A percentile compares a stretch with the other conserved stretches of the same genome.
Conservation (phyloP, 2,113 vertebrate species). For the Leiothrix lutea region DNA sequence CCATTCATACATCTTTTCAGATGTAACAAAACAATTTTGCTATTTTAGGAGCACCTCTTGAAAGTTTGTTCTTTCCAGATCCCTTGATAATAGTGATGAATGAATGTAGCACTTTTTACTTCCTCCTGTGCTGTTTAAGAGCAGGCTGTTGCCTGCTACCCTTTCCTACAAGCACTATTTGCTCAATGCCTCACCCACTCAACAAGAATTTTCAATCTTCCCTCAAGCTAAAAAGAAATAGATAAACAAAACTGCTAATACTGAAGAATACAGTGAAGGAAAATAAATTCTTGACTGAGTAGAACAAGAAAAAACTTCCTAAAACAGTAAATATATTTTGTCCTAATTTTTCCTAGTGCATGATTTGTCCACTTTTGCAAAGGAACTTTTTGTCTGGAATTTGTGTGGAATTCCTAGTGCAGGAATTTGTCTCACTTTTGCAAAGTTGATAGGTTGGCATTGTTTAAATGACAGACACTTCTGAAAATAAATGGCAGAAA, state of each 20-base stretch:
- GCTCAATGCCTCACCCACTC: neutral
- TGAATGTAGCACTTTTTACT: neutral
- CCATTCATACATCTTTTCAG: neutral
- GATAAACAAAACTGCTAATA: neutral
- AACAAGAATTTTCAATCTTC: neutral
- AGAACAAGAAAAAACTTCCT: neutral
- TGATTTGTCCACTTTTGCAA: neutral
- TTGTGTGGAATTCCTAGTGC: neutral
- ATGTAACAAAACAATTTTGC: neutral
- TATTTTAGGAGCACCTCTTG: neutral
- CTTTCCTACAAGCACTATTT: neutral
- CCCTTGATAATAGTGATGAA: neutral
- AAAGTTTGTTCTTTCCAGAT: neutral
- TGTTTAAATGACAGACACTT: neutral
- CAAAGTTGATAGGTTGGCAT: neutral
- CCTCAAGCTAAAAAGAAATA: neutral
- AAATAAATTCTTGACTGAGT: neutral
- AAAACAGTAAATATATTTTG: neutral
- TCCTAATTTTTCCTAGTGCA: neutral
- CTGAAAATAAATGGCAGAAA: neutral
- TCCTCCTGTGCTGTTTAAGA: neutral
- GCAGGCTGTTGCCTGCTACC: neutral
- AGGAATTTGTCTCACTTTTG: neutral
- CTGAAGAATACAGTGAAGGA: neutral
- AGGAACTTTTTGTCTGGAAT: neutral